phyloP scores from a whole-genome alignment of 1,140 invertebrate genomes.

The Magallana ariakensis region DNA sequence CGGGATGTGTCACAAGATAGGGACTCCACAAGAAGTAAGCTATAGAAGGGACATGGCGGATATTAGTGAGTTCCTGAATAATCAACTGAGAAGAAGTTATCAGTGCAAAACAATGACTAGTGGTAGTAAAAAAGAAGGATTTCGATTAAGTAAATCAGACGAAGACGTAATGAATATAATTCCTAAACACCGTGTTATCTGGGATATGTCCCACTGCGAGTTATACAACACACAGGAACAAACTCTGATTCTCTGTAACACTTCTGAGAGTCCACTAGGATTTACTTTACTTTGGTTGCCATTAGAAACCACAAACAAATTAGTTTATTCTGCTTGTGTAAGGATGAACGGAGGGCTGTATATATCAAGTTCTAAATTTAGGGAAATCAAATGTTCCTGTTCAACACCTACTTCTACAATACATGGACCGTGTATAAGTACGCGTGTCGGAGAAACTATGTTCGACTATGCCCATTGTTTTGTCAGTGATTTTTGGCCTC shows the following conservation, averaged over 20 bases:
- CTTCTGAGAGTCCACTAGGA: not conserved
- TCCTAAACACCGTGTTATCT: not conserved
- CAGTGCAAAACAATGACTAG: not conserved
- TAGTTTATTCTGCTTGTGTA: not conserved
- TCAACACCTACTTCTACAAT: not conserved
- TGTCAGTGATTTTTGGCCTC: constrained; percentile 36
- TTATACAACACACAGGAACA: not conserved
- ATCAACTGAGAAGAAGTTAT: not conserved
- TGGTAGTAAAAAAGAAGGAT: constrained; percentile 13
- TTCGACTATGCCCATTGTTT: constrained; percentile 22
- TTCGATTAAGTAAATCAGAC: not conserved
- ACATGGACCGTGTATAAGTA: constrained; percentile 42
- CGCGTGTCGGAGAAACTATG: not conserved
- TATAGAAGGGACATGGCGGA: not conserved
- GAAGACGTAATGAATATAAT: not conserved
- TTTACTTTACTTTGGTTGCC: not conserved
- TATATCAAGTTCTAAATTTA: not conserved
- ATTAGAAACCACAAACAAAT: no score
- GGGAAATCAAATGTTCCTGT: not conserved
- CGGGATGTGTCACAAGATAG: no score
- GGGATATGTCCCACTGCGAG: not conserved
- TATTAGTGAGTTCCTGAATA: not conserved
- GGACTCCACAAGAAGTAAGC: no score
- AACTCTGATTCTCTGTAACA: not conserved
- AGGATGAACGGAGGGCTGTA: not conserved